Base-by-base conservation (phyloP, 2,797 vertebrate genomes). In the Xyrichtys novacula region DNA sequence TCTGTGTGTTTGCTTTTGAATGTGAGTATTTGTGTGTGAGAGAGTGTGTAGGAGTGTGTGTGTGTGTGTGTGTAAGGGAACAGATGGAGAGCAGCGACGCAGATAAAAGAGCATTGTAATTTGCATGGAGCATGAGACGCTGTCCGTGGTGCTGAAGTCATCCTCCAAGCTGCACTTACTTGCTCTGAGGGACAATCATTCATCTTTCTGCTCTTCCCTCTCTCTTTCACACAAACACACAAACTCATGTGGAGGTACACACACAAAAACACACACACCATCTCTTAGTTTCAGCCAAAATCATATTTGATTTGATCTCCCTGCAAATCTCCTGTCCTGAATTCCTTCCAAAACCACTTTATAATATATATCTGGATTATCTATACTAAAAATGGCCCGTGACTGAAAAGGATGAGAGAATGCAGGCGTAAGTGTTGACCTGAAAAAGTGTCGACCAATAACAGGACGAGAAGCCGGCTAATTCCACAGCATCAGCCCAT, bases 61-160 rank as follows among this genome's bases (percentile, higher is more conserved):
- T 50, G 74, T 38, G 42, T 57, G 47, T 46, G 47, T 28, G 44
- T 43, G 40, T 19, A 69, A 10, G 47, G 3, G 31, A 67, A 62
- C 63, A 79, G 76, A 83, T 54, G 55, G 67, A 74, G 31, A 50
- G 48, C 11, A 71, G 74, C 6, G 31, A 61, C 48, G 64, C 56
- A 76, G 63, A 85, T 78, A 80, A 84, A 83, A 71, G 65, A 76
- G 55, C 43, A 68, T 36, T 49, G 65, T 71, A 58, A 65, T 55
- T 50, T 71, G 83, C 49, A 57, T 42, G 40, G 58, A 80, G 66
- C 70, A 58, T 49, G 61, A 67, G 63, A 22, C 55, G 62, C 88
- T 92, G 90, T 91, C 91, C 91, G 0, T 82, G 90, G 91, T 92
- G 76, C 91, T 93, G 91, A 91, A 90, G 65, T 78, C 62, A 80